phyloP scores from a whole-genome alignment of 2,888 invertebrate species.

The Orthosia cruda region DNA sequence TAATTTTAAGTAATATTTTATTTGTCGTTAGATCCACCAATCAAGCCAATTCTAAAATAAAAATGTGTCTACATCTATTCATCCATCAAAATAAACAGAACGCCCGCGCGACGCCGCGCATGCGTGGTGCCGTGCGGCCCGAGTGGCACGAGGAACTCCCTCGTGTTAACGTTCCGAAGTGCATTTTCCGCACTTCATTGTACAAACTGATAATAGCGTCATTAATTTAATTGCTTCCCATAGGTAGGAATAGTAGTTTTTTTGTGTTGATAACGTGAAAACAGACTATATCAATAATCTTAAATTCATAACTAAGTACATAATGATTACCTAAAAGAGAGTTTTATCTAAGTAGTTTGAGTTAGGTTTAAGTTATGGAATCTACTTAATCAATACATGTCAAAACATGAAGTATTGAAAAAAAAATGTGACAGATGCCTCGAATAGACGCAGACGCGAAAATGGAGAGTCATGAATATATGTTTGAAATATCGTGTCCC shows the following conservation, averaged over 20 bases:
- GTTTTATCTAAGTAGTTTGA: no score
- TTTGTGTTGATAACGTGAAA: background rate
- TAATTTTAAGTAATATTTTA: no score
- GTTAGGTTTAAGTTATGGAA: background rate
- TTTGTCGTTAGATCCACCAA: no score
- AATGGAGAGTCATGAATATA: background rate
- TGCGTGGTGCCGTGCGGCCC: background rate
- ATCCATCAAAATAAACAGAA: background rate
- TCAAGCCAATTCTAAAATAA: no score
- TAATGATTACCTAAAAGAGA: no score
- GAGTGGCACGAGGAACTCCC: background rate
- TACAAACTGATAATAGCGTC: background rate
- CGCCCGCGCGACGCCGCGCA: background rate
- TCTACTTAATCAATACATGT: background rate
- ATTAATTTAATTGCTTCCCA: background rate
- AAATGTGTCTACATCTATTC: no score
- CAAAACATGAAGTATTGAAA: background rate
- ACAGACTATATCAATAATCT: background rate
- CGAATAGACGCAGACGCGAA: constrained; percentile 22
- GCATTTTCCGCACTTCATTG: background rate
- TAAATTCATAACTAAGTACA: background rate
- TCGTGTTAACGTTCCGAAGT: background rate
- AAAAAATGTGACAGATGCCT: background rate
- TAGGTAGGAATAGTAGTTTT: background rate
- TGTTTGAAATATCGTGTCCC: background rate